Evolutionary conservation across 2,797 vertebrate species (phyloP), one percentile per base, ranked within the genome.

Genomic region (Alca torda): DNA sequence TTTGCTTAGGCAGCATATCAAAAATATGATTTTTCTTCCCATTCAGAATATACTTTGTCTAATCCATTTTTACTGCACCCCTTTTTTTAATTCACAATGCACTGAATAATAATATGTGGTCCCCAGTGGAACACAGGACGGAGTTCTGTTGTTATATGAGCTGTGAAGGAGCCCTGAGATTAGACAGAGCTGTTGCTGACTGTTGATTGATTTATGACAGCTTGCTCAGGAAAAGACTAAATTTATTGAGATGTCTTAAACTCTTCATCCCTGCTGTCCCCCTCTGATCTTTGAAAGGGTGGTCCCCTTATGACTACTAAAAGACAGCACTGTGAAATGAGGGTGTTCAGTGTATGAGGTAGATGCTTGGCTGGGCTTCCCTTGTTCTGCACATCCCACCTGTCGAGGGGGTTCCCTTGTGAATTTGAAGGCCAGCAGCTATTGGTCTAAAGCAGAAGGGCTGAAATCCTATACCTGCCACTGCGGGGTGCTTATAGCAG

Each of bases 121-220:
- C 37, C 50, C 46, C 39, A 80, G 74, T 9, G 83, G 74, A 93
- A 68, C 2, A 8, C 41, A 68, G 90, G 59, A 31, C 46, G 82
- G 74, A 59, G 13, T 24, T 90, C 53, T 79, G 30, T 75, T 93
- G 35, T 86, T 83, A 45, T 26, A 59, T 4, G 56, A 89, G 45
- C 88, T 93, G 23, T 64, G 63, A 84, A 84, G 76, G 43, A 84
- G 43, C 39, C 45, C 60, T 39, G 82, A 86, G 76, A 94, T 77
- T 88, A 74, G 28, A 76, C 67, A 76, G 75, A 87, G 64, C 54
- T 87, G 50, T 64, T 84, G 35, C 75, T 89, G 86, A 59, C 65
- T 91, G 64, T 50, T 76, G 88, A 67, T 70, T 94, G 83, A 84
- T 94, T 94, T 88, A 85, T 93, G 83, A 79, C 83, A 91, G 65